Evolutionary conservation across 2,797 vertebrate species (phyloP).

Genomic region (Sebastes glaucus): DNA sequence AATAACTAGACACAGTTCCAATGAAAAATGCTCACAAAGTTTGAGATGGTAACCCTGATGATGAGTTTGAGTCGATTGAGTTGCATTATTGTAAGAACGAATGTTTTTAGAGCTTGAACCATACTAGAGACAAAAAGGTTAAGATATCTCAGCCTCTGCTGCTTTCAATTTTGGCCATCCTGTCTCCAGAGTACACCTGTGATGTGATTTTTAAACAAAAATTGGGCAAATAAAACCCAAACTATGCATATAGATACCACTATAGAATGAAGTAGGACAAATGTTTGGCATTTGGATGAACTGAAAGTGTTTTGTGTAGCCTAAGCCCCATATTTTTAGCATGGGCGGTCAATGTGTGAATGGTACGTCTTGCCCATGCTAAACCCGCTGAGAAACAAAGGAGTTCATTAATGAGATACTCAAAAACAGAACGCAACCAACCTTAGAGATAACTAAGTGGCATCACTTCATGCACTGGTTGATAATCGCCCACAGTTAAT

Average conservation of each 20-base stretch:
- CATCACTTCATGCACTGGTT: slow-evolving; percentile 43
- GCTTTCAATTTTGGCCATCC: neutral
- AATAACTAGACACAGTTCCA: neutral
- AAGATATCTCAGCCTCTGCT: neutral
- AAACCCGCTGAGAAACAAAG: neutral
- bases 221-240: neutral
- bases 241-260: neutral
- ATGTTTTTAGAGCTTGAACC: neutral
- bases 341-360: neutral
- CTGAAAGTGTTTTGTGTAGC: neutral
- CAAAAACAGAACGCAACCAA: slow-evolving; percentile 18
- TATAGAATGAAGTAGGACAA: neutral
- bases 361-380: neutral
- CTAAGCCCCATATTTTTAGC: neutral
- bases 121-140: neutral
- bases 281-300: neutral
- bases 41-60: neutral
- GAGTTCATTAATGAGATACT: slow-evolving; percentile 6
- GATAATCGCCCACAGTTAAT: slow-evolving; percentile 40
- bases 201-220: neutral
- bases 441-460: slow-evolving; percentile 17
- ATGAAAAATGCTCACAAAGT: neutral
- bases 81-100: neutral
- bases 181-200: neutral
- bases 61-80: neutral